Evolutionary conservation across 2,113 vertebrate species (phyloP).

Genomic region (Marmota flaviventris): DNA sequence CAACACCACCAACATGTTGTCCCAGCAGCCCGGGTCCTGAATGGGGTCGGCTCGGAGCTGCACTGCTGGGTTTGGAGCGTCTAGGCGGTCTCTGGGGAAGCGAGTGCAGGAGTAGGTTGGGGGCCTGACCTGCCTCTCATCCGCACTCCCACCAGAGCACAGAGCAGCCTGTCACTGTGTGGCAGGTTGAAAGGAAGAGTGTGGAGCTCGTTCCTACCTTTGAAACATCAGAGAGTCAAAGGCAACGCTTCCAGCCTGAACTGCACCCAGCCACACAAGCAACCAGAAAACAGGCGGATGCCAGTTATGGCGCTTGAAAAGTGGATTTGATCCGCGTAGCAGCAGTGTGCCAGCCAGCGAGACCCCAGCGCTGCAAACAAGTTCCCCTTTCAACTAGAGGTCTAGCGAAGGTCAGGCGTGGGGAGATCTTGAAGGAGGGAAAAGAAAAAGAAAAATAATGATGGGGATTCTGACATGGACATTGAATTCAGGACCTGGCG

Average conservation of each 20-base stretch:
- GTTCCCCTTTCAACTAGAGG: not conserved
- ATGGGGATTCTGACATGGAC: not conserved
- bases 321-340: not conserved
- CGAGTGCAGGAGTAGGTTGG: accelerated
- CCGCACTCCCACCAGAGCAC: not conserved
- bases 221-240: slow-evolving; percentile 63
- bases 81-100: not conserved
- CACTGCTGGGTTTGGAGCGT: not conserved
- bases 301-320: not conserved
- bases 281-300: not conserved
- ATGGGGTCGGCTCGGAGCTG: not conserved
- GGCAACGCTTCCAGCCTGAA: not conserved
- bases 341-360: not conserved
- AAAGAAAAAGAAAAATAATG: not conserved
- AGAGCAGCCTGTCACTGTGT: not conserved
- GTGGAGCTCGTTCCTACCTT: not conserved
- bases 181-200: not conserved
- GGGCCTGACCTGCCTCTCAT: not conserved
- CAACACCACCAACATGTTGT: accelerated
- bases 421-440: not conserved
- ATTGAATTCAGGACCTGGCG: accelerated
- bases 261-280: not conserved
- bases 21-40: not conserved
- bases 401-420: not conserved
- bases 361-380: not conserved